Evolutionary conservation across 2,797 vertebrate genomes (phyloP), one percentile per base, ranked within the genome.

Genomic region (Prionace glauca): DNA sequence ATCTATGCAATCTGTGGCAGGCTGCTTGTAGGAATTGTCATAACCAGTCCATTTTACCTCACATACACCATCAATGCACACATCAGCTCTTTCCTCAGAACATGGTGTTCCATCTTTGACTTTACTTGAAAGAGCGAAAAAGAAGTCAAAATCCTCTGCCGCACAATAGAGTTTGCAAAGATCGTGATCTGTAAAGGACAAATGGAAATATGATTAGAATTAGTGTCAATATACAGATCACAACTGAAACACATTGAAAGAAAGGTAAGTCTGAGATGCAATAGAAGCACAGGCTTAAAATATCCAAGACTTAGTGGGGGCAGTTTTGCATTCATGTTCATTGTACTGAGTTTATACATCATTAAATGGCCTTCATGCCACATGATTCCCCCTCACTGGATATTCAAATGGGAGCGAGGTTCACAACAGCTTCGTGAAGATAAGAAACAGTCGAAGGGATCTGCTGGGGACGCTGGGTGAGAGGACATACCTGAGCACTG

Each of bases 121-220:
- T 98, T 98, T 99, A 97, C 98, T 98, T 96, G 98, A 98, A 96
- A 99, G 97, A 79, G 98, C 98, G 96, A 99, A 99, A 97, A 99
- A 99, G 98, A 99, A 99, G 97, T 99, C 98, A 96, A 98, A 99
- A 96, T 98, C 98, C 97, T 99, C 98, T 95, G 98, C 98, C 74
- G 98, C 98, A 97, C 98, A 99, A 97, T 99, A 99, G 90, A 99
- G 98, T 97, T 99, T 99, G 97, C 98, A 99, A 45, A 98, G 96
- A 95, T 99, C 98, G 97, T 98, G 98, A 97, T 99, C 98, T 99
- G 97, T 95, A 97, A 97, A 96, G 96, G 93, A 56, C 45, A 96
- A 96, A 96, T 96, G 96, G 96, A 96, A 96, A 97, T 95, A 96
- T 96, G 97, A 96, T 97, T 96, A 97, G 96, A 96, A 96, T 96